Base-by-base conservation (phyloP, 2,888 invertebrate genomes). In the Xiphydria camelus region DNA sequence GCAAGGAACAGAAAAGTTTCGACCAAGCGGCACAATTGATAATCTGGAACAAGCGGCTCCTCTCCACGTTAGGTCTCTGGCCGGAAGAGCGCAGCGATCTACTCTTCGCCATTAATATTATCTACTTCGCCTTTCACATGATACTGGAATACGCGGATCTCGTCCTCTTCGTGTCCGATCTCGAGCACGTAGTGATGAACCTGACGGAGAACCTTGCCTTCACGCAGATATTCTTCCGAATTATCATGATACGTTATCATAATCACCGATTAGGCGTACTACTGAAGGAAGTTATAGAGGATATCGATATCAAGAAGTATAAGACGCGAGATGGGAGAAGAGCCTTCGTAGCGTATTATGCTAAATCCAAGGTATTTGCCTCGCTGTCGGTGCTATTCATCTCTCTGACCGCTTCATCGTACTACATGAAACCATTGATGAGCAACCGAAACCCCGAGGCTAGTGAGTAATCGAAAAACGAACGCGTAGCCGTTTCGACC, bases 191-290 rank as follows among this genome's bases (percentile, higher is more conserved):
- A 3, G 51, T 70, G 1, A 57, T 64, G 53, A 68, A 66, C 41
- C 51, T 70, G 18, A 61, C 65, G 1, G 62, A 68, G 25, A 66
- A 67, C 42, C 56, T 64, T 47, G 61, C 59, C 2, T 68, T 67
- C 31, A 57, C 67, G 0, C 59, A 62, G 32, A 64, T 68, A 15
- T 41, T 68, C 10, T 45, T 62, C 2, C 55, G 66, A 21, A 61
- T 70, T 47, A 31, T 64, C 14, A 63, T 62, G 62, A 31, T 69
- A 1, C 51, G 62, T 3, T 34, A 59, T 3, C 53, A 69, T 35
- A 64, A 62, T 37, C 44, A 37, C 9, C 41, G 58, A 23, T 43
- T 70, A 1, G 61, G 55, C 4, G 45, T 55, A 2, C 40, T 70
- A 1, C 56, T 69, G n/a, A 33, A 14, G 3, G 59, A 67, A 18